phyloP scores from a whole-genome alignment of 2,113 vertebrate species.

The Otolemur garnettii region DNA sequence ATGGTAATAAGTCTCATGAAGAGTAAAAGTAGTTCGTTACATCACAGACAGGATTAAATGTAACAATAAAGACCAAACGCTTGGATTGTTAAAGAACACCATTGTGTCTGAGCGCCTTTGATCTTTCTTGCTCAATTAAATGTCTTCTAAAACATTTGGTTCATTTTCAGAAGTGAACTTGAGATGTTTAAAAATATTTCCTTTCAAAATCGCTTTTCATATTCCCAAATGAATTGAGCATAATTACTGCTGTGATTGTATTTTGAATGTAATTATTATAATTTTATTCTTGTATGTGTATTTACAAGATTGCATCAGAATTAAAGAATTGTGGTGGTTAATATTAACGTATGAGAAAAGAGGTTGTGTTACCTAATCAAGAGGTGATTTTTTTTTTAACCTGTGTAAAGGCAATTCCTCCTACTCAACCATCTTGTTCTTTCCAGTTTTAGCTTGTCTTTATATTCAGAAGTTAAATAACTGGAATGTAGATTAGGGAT shows the following conservation, averaged over 20 bases:
- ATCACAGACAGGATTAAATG: neutral
- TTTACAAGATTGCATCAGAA: constrained; percentile 46
- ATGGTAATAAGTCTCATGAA: neutral
- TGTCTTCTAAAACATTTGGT: constrained; percentile 59
- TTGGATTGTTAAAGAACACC: neutral
- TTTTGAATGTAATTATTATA: constrained; percentile 63
- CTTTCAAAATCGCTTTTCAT: constrained; percentile 63
- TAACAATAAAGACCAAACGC: neutral
- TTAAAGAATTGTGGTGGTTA: constrained; percentile 53
- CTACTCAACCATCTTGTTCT: neutral
- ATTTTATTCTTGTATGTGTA: constrained; percentile 63
- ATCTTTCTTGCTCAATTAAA: constrained; percentile 55
- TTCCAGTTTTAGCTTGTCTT: constrained; percentile 1
- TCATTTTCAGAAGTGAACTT: constrained; percentile 59
- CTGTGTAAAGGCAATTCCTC: constrained; percentile 6
- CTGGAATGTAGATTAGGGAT: neutral
- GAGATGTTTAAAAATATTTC: constrained; percentile 69
- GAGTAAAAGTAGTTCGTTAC: neutral
- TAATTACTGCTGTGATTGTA: constrained; percentile 64
- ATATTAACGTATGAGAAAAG: constrained; percentile 51
- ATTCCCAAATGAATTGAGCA: constrained; percentile 50
- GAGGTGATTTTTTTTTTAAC: constrained; percentile 12
- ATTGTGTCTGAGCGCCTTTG: constrained; percentile 14
- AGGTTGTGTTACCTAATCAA: constrained; percentile 44
- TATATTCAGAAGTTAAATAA: neutral